Conservation (phyloP, 2,113 vertebrate species). For the Clarias macrocephalus region DNA sequence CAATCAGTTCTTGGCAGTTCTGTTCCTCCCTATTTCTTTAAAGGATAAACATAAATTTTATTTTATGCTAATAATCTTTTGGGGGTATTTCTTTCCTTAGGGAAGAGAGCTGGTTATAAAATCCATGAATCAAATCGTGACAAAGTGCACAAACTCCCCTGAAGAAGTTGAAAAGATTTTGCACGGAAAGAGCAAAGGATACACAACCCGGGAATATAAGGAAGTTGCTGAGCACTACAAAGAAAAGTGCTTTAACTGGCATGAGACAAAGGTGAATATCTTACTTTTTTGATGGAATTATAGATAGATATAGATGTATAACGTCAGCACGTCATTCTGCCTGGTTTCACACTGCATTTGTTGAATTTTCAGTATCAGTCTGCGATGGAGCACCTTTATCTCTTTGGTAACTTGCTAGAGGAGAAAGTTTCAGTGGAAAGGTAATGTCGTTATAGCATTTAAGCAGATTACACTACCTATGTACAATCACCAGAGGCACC, state of each 20-base stretch:
- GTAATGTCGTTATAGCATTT: slow-evolving; percentile 19
- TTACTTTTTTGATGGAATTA: background rate
- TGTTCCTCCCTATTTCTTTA: background rate
- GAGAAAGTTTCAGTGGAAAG: slow-evolving; percentile 30
- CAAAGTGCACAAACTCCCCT: slow-evolving; percentile 31
- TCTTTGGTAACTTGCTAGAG: slow-evolving; percentile 39
- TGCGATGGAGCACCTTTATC: slow-evolving; percentile 32
- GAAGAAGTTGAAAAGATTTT: slow-evolving; percentile 32
- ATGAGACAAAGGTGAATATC: slow-evolving; percentile 35
- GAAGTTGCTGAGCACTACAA: slow-evolving; percentile 38
- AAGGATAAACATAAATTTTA: background rate
- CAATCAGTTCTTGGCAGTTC: background rate
- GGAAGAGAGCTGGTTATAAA: slow-evolving; percentile 12
- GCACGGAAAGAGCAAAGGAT: slow-evolving; percentile 8
- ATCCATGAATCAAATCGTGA: background rate
- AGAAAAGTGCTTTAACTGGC: slow-evolving; percentile 38
- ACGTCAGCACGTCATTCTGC: background rate
- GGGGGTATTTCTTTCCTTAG: background rate
- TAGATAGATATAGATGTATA: background rate
- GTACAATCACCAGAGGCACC: background rate
- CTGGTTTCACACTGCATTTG: slow-evolving; percentile 11
- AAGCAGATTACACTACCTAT: background rate
- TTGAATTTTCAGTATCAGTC: slow-evolving; percentile 13
- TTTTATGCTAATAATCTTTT: background rate
- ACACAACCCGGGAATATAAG: slow-evolving; percentile 8